Base-by-base conservation (phyloP, 1,140 invertebrate genomes). In the Drosophila insularis region DNA sequence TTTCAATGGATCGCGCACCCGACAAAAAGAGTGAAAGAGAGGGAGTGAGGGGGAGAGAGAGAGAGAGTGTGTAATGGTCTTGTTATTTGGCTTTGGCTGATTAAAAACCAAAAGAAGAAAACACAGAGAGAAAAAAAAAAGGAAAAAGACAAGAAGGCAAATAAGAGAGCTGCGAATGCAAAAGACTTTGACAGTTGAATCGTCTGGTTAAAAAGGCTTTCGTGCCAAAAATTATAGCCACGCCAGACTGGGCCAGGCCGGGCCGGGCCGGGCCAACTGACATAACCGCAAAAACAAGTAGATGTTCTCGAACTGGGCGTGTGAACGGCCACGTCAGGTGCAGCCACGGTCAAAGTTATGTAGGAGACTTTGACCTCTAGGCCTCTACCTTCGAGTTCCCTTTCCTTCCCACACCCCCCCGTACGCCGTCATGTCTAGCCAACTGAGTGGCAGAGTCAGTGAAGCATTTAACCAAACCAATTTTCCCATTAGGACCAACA, bases 401-500 rank as follows among this genome's bases (percentile, higher is more conserved):
- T 37, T 11, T 37, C 35, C 11, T 13, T 37, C 35, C 11, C 10
- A 11, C 11, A 13, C 0, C 11, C 11, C 3, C 35, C 35, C 11
- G 10, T 37, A 11, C 35, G 6, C n/a, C n/a, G n/a, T n/a, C 27
- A 27, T 6, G 11, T 13, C 11, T 11, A 37, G 35, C 10, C 39
- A 14, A 63, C 37, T 13, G 23, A 62, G 19, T 61, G 59, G 14
- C 43, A n/a, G 31, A 40, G 32, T 27, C 68, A 73, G 70, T 71
- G 64, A 71, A 71, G 75, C 72, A 71, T 75, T 75, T 78, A 78
- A 78, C 75, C 72, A 78, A 78, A 61, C 35, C 74, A 78, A 78
- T 78, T 78, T 78, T 78, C 75, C 75, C 75, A 78, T 78, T 78
- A 78, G 68, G 46, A 8, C 31, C 75, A 78, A 78, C 75, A 78